Base-by-base conservation (phyloP, 2,113 vertebrate species). In the Rhodinocichla rosea region DNA sequence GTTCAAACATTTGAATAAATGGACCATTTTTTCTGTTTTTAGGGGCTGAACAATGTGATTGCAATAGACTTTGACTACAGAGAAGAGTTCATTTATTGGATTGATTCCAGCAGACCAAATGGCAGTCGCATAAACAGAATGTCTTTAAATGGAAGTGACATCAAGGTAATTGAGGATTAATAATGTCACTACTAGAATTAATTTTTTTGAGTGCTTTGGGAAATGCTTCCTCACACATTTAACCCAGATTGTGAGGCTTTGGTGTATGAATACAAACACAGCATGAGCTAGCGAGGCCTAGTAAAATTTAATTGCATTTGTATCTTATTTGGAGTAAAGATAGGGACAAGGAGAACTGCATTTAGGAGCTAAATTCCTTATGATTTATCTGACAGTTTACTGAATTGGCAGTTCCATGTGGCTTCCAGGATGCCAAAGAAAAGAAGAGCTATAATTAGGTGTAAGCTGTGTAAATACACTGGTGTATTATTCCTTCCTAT, bases 61-160 rank as follows among this genome's bases (percentile, higher is more conserved):
- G 99, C 99, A 95, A 98, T 99, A 96, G 99, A 99, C 96, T 99
- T 99, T 92, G 99, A 99, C 98, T 99, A 99, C 92, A 99, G 98
- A 97, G 99, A 99, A 95, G 99, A 99, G 96, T 99, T 99, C 70
- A 98, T 99, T 96, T 99, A 99, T 89, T 99, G 99, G 99, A 99
- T 99, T 94, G 99, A 99, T 98, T 99, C 99, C 78, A 99, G 98
- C 94, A 98, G 99, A 97, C 99, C 99, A 56, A 99, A 99, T 53
- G 99, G 99, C 88, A 99, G 99, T 40, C 98, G 98, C 93, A 99
- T 99, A 98, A 99, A 99, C 97, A 98, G 99, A 95, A 99, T 99
- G 98, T 98, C 98, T 56, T 98, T 99, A 92, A 99, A 99, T 69
- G 99, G 99, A 94, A 99, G 98, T 94, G 99, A 99, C 89, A 96